Conservation (phyloP, 2,797 vertebrate genomes). For the Malurus leucopterus region DNA sequence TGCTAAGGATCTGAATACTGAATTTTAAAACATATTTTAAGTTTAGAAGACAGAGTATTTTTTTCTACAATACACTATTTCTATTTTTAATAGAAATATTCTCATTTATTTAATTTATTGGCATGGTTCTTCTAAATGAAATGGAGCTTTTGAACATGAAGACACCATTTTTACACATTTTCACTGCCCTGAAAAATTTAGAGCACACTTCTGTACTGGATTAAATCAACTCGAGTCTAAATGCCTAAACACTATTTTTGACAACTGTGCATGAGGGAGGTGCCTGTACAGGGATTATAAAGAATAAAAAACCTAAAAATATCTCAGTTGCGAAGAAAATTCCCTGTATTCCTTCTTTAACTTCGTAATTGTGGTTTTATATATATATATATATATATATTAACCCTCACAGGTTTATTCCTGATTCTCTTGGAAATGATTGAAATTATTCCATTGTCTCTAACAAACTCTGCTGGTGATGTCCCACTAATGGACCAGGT, state of each 20-base stretch:
- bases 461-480: neutral
- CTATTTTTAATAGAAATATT: neutral
- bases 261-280: neutral
- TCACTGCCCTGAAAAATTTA: constrained; percentile 12
- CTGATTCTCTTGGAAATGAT: neutral
- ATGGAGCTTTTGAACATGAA: neutral
- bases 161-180: neutral
- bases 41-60: neutral
- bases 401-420: neutral
- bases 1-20: neutral
- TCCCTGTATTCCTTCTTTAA: neutral
- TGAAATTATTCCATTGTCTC: neutral
- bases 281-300: constrained; percentile 19
- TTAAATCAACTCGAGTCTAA: neutral
- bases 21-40: neutral
- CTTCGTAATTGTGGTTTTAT: neutral
- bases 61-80: neutral
- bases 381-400: neutral
- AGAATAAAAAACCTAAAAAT: constrained; percentile 21
- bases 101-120: neutral
- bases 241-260: constrained; percentile 6
- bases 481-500: neutral
- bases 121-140: neutral
- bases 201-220: neutral
- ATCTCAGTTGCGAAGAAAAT: neutral